Base-by-base conservation (phyloP, 1,140 invertebrate species). In the Cotesia glomerata region DNA sequence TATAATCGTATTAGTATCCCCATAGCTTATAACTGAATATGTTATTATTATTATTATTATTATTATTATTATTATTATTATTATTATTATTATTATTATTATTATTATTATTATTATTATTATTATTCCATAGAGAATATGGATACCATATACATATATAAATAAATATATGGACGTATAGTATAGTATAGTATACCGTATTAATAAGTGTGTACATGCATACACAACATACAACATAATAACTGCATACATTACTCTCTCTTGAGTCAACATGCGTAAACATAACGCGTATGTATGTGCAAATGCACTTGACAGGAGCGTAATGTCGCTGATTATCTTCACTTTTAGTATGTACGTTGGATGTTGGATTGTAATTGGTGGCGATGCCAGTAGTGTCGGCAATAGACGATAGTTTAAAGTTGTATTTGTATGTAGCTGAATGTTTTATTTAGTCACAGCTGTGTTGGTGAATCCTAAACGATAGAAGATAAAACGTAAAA, bases 401-500 rank as follows among this genome's bases (percentile, higher is more conserved):
- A 16, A 58, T 26, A 58, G 56, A 58, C 18, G 56, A 58, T 18
- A 26, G 16, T 8, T 16, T 26, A 16, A 9, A 26, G 7, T 58
- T 9, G n/a, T 26, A 58, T 9, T 58, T 9, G 56, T 58, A 16
- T 58, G 56, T 58, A 49, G 16, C 26, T 26, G 26, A 26, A 26
- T 26, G 26, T 26, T 26, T 26, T 26, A 26, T 26, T 26, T 26
- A 26, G 26, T 39, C 4, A 36, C 14, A 36, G 14, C 39, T 36
- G 14, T 59, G 54, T 26, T 13, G n/a, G 32, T 35, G 35, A 36
- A 35, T 62, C 26, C 32, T 62, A 35, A 62, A 62, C 62, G 62
- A 64, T 64, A 64, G n/a, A 64, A 64, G 62, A 64, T 64, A 64
- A 64, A 49, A 64, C 36, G 62, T 64, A 39, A 64, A 64, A 64